Conservation (phyloP, 2,888 invertebrate species). For the Tetrapedia diversipes region DNA sequence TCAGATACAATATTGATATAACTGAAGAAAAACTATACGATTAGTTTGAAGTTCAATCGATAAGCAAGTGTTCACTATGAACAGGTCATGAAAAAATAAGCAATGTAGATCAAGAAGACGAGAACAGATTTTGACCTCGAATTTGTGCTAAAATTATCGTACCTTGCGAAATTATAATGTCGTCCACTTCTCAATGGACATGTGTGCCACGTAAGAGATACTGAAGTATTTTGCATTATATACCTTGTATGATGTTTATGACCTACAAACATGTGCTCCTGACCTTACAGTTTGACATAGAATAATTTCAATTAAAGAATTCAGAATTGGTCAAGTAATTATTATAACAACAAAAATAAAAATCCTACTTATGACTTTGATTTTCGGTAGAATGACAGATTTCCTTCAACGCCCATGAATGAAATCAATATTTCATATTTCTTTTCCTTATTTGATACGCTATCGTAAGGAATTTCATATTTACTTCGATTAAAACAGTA, state of each 20-base stretch:
- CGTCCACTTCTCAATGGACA: constrained; percentile 47
- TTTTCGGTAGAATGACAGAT: constrained; percentile 7
- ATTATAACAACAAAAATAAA: neutral
- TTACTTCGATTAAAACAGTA: neutral
- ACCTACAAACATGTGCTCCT: constrained; percentile 21
- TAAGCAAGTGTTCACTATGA: constrained; percentile 42
- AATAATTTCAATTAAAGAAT: neutral
- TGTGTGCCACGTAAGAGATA: constrained; percentile 33
- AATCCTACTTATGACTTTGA: neutral
- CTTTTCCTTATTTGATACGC: constrained; percentile 3
- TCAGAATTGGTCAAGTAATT: constrained; percentile 1
- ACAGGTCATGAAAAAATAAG: constrained; percentile 45
- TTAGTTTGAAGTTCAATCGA: neutral
- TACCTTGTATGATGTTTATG: constrained; percentile 1
- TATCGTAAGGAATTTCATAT: neutral
- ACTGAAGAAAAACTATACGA: neutral
- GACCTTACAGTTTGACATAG: constrained; percentile 8
- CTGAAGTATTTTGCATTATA: constrained; percentile 24
- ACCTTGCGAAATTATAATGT: constrained; percentile 68
- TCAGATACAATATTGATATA: neutral
- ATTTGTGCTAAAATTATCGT: constrained; percentile 73
- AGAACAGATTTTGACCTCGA: constrained; percentile 75
- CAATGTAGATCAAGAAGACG: constrained; percentile 73
- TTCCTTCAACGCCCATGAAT: constrained; percentile 27
- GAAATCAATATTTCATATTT: constrained; percentile 24